Evolutionary conservation across 2,797 vertebrate species (phyloP).

Genomic region (Alfaro cultratus): DNA sequence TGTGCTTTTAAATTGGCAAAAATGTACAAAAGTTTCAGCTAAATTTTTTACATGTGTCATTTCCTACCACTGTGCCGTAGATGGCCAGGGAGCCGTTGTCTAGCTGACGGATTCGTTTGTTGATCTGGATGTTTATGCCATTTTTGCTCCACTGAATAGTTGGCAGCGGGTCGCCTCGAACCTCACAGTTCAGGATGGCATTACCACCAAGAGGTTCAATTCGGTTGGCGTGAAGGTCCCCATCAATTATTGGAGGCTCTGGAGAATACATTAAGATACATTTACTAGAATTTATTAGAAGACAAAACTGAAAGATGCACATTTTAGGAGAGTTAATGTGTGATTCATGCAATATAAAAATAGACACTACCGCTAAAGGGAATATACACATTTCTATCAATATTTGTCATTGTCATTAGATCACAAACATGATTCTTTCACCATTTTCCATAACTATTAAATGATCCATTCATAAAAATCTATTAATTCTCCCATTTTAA

Average conservation of each 20-base stretch:
- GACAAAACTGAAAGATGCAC: too few relatives aligned
- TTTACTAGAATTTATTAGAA: too few relatives aligned
- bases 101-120: constrained; percentile 88
- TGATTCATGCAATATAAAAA: neutral
- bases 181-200: constrained; percentile 91
- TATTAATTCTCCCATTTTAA: neutral
- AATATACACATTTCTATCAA: neutral
- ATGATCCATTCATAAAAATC: neutral
- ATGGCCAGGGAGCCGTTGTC: constrained; percentile 95
- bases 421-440: neutral
- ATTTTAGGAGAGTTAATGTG: neutral
- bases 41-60: neutral
- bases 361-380: neutral
- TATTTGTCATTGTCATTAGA: neutral
- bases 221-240: constrained; percentile 86
- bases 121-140: constrained; percentile 85
- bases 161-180: constrained; percentile 91
- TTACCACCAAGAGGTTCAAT: constrained; percentile 93
- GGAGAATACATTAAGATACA: constrained; percentile 18
- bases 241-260: constrained; percentile 96
- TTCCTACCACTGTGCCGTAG: constrained; percentile 90
- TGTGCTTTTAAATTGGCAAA: neutral
- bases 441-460: neutral
- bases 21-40: neutral
- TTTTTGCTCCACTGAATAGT: constrained; percentile 93